These are phyloP conservation scores for Dromas ardeola DNA, from an alignment of 2,113 vertebrate genomes.

Conservation along the genomic window DNA sequence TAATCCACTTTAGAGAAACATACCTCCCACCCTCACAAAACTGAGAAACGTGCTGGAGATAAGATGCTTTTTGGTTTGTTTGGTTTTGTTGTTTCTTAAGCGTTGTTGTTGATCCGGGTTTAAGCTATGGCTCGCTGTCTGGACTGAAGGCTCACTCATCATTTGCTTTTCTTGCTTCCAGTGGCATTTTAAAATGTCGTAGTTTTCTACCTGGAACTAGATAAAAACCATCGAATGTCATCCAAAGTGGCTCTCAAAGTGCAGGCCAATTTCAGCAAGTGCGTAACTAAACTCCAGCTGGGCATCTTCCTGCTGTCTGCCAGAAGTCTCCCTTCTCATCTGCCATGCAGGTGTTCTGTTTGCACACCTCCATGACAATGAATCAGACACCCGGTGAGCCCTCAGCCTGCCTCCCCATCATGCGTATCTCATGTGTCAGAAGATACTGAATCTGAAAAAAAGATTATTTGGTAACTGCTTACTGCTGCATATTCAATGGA, in stretches of 20 bases:
- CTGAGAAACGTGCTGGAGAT: not conserved
- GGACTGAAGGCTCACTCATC: constrained; percentile 22
- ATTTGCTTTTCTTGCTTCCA: constrained; percentile 54
- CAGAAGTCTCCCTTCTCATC: constrained; percentile 36
- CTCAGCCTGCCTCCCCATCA: not conserved
- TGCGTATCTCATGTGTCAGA: not conserved
- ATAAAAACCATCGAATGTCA: constrained; percentile 58
- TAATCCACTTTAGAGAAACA: not conserved
- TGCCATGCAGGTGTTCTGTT: constrained; percentile 36
- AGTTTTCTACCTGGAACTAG: constrained; percentile 45
- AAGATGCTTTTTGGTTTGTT: not conserved
- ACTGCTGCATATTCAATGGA: not conserved
- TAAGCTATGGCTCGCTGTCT: not conserved
- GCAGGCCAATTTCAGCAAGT: constrained; percentile 62
- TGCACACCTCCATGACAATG: not conserved
- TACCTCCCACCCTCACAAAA: not conserved
- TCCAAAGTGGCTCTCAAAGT: constrained; percentile 54
- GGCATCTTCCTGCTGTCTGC: constrained; percentile 16
- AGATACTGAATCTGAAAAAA: not conserved
- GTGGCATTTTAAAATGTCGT: constrained; percentile 66
- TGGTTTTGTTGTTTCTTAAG: not conserved
- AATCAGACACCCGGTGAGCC: not conserved
- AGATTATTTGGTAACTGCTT: not conserved
- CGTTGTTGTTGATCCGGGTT: not conserved
- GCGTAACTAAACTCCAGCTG: constrained; percentile 60